Base-by-base conservation (phyloP, 2,888 invertebrate genomes). In the Gasteruption jaculator region DNA sequence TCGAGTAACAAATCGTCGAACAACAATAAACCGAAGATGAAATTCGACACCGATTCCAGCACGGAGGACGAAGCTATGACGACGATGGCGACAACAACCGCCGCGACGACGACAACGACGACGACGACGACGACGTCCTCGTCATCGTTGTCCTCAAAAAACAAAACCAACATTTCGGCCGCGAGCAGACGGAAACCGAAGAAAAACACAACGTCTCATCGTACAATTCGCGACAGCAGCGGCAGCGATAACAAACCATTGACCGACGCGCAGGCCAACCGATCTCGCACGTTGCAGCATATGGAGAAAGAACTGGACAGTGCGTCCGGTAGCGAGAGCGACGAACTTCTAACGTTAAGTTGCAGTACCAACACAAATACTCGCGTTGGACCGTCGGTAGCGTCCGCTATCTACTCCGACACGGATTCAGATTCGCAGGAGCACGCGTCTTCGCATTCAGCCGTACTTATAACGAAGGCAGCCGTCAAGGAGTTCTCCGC, bases 401-500 rank as follows among this genome's bases (percentile, higher is more conserved):
- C 80, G n/a, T 75, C 81, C 14, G 83, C 85, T 46, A 90, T 91
- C 56, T 91, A 91, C 71, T 90, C 91, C 0, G 89, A 91, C 55
- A 86, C 86, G 53, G 86, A 86, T 56, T 78, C 83, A 1, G 83
- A 82, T 60, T 69, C 74, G 2, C 80, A 79, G 56, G 75, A 76
- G 33, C 78, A 78, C 37, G 76, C 76, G 50, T 79, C 81, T 11
- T 77, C 80, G 1, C 80, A 77, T 57, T 79, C 79, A 22, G 76
- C 78, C 53, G 76, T 75, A 31, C 77, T 87, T 49, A 78, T 87
- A 55, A 90, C 89, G 10, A 91, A 91, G 73, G 88, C 85, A 11
- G 86, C 89, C 7, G 83, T 89, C 69, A 91, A 91, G 70, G 87
- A 89, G 63, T 90, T 90, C 61, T 79, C 85, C 29, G 78, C 79